Base-by-base conservation (phyloP, 1,140 invertebrate species). In the Drosophila teissieri region DNA sequence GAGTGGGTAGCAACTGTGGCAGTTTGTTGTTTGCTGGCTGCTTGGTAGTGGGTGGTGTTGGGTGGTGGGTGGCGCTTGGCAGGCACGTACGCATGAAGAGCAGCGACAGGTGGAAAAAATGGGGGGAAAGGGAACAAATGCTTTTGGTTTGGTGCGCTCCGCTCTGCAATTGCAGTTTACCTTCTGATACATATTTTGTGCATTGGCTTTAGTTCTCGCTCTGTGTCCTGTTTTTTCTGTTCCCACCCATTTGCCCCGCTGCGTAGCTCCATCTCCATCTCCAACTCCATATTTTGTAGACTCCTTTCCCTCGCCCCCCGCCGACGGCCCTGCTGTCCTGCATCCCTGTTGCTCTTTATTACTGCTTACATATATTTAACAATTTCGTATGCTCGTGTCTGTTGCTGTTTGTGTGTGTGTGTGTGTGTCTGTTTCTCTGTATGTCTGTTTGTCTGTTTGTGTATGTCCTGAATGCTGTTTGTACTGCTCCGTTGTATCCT, bases 181-280 rank as follows among this genome's bases (percentile, higher is more conserved):
- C 57, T 74, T 40, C 37, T 55, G 45, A 53, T 64, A 61, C 69
- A 77, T 76, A 73, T 85, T 85, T 85, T 86, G 82, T 85, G 83
- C 61, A 85, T 82, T 86, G 82, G 74, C 82, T 86, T 86, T 86
- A 58, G 73, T 44, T 36, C 37, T 14, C 37, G 12, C 37, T 39
- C 37, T 39, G 37, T 39, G 37, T 3, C 14, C 37, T 2, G 37
- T 8, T 36, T 19, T 15, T 11, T 19, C 19, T 19, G 34, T 22
- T 31, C 11, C 10, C 19, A 31, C 27, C 17, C 19, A 7, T 8
- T 12, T 36, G 8, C 34, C 34, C 12, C 2, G 4, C 36, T 39
- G 12, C 37, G 31, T 27, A 42, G 27, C 14, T n/a, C 19, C 39
- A n/a, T 15, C 22, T 14, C 45, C 6, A 31, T 14, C 14, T n/a